These are phyloP conservation scores for Gortyna flavago DNA, from an alignment of 2,888 invertebrate genomes.

Conservation along the genomic window DNA sequence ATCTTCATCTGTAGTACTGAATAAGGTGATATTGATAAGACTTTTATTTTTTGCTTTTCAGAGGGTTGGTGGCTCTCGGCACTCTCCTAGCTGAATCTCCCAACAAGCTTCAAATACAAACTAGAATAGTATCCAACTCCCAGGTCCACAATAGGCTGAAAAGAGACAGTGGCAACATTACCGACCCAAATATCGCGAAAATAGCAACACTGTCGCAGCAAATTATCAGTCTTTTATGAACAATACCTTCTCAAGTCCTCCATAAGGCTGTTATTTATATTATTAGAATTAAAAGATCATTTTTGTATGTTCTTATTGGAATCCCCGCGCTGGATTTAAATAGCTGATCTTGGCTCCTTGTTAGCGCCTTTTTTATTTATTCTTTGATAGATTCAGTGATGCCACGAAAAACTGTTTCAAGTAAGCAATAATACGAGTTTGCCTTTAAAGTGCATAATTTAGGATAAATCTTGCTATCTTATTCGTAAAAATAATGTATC, in stretches of 20 bases:
- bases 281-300: constrained; percentile 61
- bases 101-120: constrained; percentile 82
- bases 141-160: constrained; percentile 83
- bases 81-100: constrained; percentile 91
- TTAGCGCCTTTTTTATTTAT: constrained; percentile 46
- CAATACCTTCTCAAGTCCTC: constrained; percentile 44
- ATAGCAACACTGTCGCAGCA: constrained; percentile 84
- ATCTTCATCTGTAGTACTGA: background rate
- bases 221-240: constrained; percentile 84
- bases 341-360: constrained; percentile 46
- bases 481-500: constrained; percentile 8
- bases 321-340: constrained; percentile 41
- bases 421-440: constrained; percentile 38
- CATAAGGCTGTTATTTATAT: constrained; percentile 71
- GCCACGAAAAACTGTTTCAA: background rate
- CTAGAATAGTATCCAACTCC: constrained; percentile 80
- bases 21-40: background rate
- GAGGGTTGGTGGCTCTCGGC: constrained; percentile 94
- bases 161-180: constrained; percentile 75
- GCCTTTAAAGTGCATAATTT: constrained; percentile 30
- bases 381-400: constrained; percentile 4
- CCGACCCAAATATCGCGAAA: constrained; percentile 80
- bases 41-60: constrained; percentile 74
- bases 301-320: constrained; percentile 58
- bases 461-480: constrained; percentile 18